Base-by-base conservation (phyloP, 2,888 invertebrate species). In the Amphipoea oculea region DNA sequence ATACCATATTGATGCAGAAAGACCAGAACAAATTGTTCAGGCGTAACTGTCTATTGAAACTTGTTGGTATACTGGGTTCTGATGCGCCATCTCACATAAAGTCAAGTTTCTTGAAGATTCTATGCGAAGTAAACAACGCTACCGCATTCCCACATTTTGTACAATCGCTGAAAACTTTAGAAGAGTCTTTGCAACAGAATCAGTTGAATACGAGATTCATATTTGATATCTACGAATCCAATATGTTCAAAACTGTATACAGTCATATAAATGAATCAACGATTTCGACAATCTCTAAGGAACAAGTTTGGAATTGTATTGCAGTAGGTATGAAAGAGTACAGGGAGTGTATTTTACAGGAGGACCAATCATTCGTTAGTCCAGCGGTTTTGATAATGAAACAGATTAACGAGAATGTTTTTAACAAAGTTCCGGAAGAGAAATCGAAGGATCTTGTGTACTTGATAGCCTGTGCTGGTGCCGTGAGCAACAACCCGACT, bases 251-350 rank as follows among this genome's bases (percentile, higher is more conserved):
- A 84, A 96, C 96, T 78, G 97, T 98, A 17, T 94, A 97, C 17
- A 94, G 96, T 73, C 96, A 97, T 76, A 97, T 98, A 73, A 97
- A 97, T 87, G 96, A 96, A 40, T 89, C 92, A 0, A 97, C 97
- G 0, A 92, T 96, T 48, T 91, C 97, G 14, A 91, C 97, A 17
- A 95, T 96, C 5, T 89, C 94, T 12, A 92, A 96, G 6, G 89
- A 95, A 17, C 91, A 93, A 40, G 96, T 98, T 0, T 98, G 98
- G 98, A 92, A 95, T 48, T 96, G 98, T 4, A 96, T 98, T 74
- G 96, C 97, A 88, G 91, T 92, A 0, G 96, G 97, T 5, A 94
- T 98, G 72, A 96, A 96, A 76, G 97, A 97, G 78, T 96, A 98
- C 81, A 96, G 97, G 74, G 94, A 95, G 75, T 95, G 97, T 84